Evolutionary conservation across 2,888 invertebrate genomes (phyloP), one percentile per base, ranked within the genome.

Genomic region (Augochlorella aurata): DNA sequence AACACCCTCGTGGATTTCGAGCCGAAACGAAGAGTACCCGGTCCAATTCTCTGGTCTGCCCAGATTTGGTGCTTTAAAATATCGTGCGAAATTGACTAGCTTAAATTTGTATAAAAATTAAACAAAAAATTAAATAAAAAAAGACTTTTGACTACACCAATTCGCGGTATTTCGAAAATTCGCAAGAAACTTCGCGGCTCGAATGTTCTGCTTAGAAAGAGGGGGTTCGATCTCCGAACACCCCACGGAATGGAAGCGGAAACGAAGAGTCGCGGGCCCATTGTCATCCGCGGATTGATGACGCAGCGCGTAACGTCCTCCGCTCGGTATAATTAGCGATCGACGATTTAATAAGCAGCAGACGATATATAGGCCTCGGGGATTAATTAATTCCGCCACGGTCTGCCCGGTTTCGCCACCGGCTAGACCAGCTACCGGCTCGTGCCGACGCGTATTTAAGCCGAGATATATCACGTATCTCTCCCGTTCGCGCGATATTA

Each of bases 281-380:
- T 70, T 69, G 50, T 54, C 69, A 54, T n/a, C 58, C 58, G 77
- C 74, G 79, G 76, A 79, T 82, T 82, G 77, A 83, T 80, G 83
- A 83, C 74, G 76, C 85, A 76, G 85, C 73, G 61, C 71, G 80
- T 75, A 61, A 68, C 83, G 77, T 74, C 75, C 77, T 81, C 77
- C 80, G 88, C 85, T 86, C 84, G 84, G 79, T 85, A 85, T 86
- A 90, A 90, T 90, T 90, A 88, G 87, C 83, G 86, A 86, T 85
- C 87, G 88, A 89, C 87, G 38, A 87, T 88, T 89, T 88, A 86
- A 88, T 85, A 85, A 82, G 82, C 81, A 63, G 61, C 70, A 58
- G 71, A 61, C 77, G 79, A 65, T 76, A 71, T 75, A 77, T 77
- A 70, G 82, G 74, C 72, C 72, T 81, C 84, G 84, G 81, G 82